Conservation (phyloP, 2,888 invertebrate genomes). For the Limnephilus lunatus region DNA sequence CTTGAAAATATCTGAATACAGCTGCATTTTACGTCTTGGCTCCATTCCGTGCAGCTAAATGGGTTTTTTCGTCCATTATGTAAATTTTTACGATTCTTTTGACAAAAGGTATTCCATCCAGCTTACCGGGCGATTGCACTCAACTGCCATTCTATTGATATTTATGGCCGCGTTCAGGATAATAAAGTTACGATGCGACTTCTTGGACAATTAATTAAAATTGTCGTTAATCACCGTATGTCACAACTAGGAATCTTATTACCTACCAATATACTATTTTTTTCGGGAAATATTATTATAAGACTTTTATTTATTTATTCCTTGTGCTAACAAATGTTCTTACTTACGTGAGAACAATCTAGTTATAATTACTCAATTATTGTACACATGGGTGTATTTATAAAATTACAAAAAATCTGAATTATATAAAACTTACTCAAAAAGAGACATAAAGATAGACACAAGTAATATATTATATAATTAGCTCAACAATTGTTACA, state of each 20-base stretch:
- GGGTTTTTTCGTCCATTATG: slow-evolving; percentile 60
- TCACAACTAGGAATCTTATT: not conserved
- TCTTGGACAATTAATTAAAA: not conserved
- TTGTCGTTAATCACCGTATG: not conserved
- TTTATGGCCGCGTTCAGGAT: slow-evolving; percentile 55
- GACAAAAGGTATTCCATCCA: slow-evolving; percentile 54
- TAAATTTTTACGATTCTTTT: slow-evolving; percentile 60
- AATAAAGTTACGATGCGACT: slow-evolving; percentile 17
- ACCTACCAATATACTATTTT: not conserved
- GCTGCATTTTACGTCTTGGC: slow-evolving; percentile 24
- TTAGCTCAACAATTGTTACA: too few relatives aligned
- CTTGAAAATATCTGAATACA: not conserved
- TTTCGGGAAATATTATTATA: not conserved
- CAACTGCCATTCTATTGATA: slow-evolving; percentile 48
- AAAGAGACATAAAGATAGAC: too few relatives aligned
- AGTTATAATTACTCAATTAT: too few relatives aligned
- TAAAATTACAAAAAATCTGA: too few relatives aligned
- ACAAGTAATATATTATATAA: too few relatives aligned
- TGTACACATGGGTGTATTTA: too few relatives aligned
- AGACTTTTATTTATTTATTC: not conserved
- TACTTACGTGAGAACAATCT: too few relatives aligned
- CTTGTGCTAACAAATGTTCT: too few relatives aligned
- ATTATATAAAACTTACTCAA: too few relatives aligned
- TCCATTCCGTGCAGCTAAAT: slow-evolving; percentile 42
- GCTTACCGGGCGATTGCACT: slow-evolving; percentile 54